These are phyloP conservation scores for Odontamblyopus rebecca DNA, from an alignment of 2,797 vertebrate species.

Conservation along the genomic window DNA sequence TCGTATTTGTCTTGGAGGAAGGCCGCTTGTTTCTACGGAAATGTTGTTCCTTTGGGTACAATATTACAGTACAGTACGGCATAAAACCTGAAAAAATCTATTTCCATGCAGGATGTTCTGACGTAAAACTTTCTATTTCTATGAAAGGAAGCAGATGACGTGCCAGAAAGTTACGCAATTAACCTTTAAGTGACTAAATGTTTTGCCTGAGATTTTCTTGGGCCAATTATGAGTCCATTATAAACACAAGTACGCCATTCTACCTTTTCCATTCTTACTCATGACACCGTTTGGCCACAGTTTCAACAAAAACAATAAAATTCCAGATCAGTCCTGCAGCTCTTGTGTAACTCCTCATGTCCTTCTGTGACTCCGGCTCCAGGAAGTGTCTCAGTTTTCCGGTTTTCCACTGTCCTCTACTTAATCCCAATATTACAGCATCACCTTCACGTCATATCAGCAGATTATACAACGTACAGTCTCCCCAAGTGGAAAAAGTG, in stretches of 20 bases:
- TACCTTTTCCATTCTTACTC: neutral
- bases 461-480: conserved; percentile 55
- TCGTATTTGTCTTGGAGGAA: no score
- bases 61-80: no score
- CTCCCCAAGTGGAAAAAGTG: conserved; percentile 16
- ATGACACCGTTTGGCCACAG: neutral
- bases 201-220: no score
- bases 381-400: conserved; percentile 40
- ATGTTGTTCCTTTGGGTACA: no score
- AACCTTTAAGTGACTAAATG: no score
- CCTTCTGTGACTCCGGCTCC: conserved; percentile 36
- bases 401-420: conserved; percentile 15
- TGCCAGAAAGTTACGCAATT: no score
- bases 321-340: conserved; percentile 5
- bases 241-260: neutral
- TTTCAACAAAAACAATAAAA: neutral
- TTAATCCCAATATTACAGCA: conserved; percentile 7
- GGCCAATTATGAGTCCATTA: neutral
- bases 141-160: no score
- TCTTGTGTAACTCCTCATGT: conserved; percentile 33
- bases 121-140: neutral
- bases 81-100: no score
- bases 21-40: no score
- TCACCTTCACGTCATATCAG: conserved; percentile 7
- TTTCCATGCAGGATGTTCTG: neutral